Base-by-base conservation (phyloP, 2,888 invertebrate genomes). In the Xanthorhoe spadicearia region DNA sequence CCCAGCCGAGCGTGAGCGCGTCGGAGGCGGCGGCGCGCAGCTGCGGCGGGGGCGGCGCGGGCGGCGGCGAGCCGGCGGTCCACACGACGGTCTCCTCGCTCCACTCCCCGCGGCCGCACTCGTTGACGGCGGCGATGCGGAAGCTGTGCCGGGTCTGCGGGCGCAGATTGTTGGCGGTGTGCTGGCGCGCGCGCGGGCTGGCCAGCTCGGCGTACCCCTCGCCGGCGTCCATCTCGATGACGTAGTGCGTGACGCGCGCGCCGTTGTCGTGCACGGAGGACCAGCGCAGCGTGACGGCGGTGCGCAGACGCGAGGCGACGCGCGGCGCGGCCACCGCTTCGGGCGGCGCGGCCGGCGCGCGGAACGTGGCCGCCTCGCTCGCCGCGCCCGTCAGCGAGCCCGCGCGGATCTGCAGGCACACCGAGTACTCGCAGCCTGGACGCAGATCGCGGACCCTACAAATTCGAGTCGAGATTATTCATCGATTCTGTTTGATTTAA, bases 401-500 rank as follows among this genome's bases (percentile, higher is more conserved):
- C 71, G 96, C 88, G 79, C 96, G 95, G 75, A 97, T 96, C 87
- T 96, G 96, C 73, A 97, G 93, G 79, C 97, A 96, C 75, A 98
- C 96, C 68, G 96, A 95, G 89, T 98, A 98, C 83, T 97, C 97
- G 83, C 96, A 96, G n/a, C 97, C 97, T 13, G 98, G 98, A 84
- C 96, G 95, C 79, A 98, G 92, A 88, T 98, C 97, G 85, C 97
- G 96, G 70, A 98, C 96, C 77, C 93, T 93, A 17, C 17, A 15
- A 18, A 28, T 1, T 18, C 9, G 19, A 57, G 23, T 9, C 59
- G 55, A 49, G 3, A 17, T 48, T 17, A 48, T 5, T 2, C 17
- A 17, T 0, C 15, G 15, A 48, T 17, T 17, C 4, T 17, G 13
- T 17, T 43, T 3, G 4, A 3, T 13, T 43, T n/a, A n/a, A n/a